Base-by-base conservation (phyloP, 2,888 invertebrate genomes). In the Drosophila macrospina region DNA sequence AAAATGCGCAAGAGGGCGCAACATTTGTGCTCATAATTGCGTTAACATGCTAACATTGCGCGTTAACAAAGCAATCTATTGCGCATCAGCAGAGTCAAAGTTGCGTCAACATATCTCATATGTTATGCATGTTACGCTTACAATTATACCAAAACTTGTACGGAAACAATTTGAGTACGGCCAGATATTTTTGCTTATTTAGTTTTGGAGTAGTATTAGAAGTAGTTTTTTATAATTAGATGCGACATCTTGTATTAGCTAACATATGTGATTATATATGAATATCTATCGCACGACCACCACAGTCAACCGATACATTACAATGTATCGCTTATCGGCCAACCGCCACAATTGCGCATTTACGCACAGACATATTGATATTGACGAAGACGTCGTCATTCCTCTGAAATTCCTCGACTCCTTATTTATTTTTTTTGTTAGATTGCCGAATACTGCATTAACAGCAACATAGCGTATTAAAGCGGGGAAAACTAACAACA, bases 371-470 rank as follows among this genome's bases (percentile, higher is more conserved):
- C 51, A 54, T 2, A 37, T n/a, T 36, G 5, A 34, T 42, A 42
- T 65, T 50, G 56, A 34, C 65, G 65, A 55, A 66, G 61, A 61
- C 56, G 32, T 71, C 45, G 71, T 76, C 71, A 70, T 59, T 52
- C 45, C 57, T 50, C 66, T 51, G 57, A 59, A 66, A 72, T 62
- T 67, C 67, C 55, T 59, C 32, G 39, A 67, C 52, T 67, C 47
- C 42, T 56, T 74, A 62, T 62, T 74, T 74, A 62, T 67, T 67
- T 45, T 64, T 62, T 69, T 59, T 62, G 62, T 72, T 74, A 32
- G 36, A 71, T 54, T 62, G 72, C 37, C 56, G 67, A 42, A 39
- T 42, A 51, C 48, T 45, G 55, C 36, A 13, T 28, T 6, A 30
- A 16, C 20, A 24, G 20, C 7, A 28, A 36, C 42, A 11, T 34